Evolutionary conservation across 2,113 vertebrate genomes (phyloP).

Genomic region (Gavia stellata): DNA sequence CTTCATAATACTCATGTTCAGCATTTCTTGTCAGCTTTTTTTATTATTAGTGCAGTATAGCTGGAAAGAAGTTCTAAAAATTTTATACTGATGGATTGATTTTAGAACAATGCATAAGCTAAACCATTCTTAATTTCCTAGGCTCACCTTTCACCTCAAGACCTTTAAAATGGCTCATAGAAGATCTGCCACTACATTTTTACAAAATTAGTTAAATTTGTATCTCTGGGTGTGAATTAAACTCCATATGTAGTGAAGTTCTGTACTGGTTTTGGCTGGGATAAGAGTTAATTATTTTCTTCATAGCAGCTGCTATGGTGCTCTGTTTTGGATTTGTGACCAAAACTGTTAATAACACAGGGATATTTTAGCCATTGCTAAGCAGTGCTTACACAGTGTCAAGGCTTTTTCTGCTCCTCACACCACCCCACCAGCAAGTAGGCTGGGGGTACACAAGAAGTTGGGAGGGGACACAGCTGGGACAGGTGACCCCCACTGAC

Average conservation of each 20-base stretch:
- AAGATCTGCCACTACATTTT: not conserved
- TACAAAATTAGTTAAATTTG: not conserved
- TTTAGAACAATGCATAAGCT: not conserved
- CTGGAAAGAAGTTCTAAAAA: not conserved
- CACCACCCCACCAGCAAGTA: accelerated
- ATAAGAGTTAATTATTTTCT: not conserved
- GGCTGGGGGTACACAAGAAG: accelerated
- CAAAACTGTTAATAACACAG: not conserved
- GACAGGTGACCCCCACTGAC: not conserved
- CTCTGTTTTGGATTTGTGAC: not conserved
- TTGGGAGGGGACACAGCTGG: not conserved
- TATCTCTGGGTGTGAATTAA: not conserved
- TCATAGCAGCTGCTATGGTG: not conserved
- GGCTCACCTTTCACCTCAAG: not conserved
- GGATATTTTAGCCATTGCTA: accelerated
- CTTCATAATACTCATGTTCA: not conserved
- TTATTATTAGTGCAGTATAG: not conserved
- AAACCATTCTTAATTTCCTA: not conserved
- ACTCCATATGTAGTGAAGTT: not conserved
- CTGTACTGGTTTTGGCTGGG: not conserved
- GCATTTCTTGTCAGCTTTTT: not conserved
- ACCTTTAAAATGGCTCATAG: not conserved
- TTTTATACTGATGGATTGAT: not conserved
- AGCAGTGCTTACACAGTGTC: not conserved
- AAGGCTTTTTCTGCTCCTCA: not conserved